phyloP scores from a whole-genome alignment of 2,888 invertebrate genomes.

The Subacronicta megacephala region DNA sequence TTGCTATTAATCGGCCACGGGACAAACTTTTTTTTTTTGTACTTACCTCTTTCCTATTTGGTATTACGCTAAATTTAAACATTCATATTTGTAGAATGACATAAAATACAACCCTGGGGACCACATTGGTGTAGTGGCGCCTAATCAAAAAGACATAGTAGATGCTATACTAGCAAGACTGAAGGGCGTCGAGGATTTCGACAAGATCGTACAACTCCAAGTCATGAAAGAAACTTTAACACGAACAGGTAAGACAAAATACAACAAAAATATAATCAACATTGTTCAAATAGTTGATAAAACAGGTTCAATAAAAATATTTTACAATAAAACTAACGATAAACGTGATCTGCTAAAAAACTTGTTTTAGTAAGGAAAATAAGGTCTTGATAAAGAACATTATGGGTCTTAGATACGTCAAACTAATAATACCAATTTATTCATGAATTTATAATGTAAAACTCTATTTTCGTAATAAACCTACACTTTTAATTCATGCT shows the following conservation, averaged over 20 bases:
- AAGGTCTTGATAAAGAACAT: not conserved
- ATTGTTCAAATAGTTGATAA: conserved; percentile 1
- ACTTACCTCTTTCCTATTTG: not conserved
- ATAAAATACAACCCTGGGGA: conserved; percentile 96
- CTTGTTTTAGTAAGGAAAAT: conserved; percentile 10
- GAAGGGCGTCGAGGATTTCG: conserved; percentile 91
- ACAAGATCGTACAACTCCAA: conserved; percentile 93
- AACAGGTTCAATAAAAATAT: conserved; percentile 25
- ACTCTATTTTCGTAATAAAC: not conserved
- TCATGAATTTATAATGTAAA: not conserved
- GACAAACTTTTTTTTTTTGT: no score
- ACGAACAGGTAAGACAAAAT: conserved; percentile 91
- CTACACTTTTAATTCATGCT: no score
- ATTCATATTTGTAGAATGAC: conserved; percentile 74
- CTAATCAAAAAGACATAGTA: conserved; percentile 94
- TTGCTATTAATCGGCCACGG: no score
- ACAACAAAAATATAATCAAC: not conserved
- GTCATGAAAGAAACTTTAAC: conserved; percentile 95
- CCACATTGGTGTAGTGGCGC: conserved; percentile 97
- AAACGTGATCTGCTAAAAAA: conserved; percentile 14
- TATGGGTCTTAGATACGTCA: not conserved
- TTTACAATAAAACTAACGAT: conserved; percentile 9
- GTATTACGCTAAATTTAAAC: not conserved
- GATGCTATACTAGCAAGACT: conserved; percentile 93
- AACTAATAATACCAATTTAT: not conserved